Evolutionary conservation across 2,113 vertebrate species (phyloP), one percentile per base, ranked within the genome.

Genomic region (Xiphias gladius): DNA sequence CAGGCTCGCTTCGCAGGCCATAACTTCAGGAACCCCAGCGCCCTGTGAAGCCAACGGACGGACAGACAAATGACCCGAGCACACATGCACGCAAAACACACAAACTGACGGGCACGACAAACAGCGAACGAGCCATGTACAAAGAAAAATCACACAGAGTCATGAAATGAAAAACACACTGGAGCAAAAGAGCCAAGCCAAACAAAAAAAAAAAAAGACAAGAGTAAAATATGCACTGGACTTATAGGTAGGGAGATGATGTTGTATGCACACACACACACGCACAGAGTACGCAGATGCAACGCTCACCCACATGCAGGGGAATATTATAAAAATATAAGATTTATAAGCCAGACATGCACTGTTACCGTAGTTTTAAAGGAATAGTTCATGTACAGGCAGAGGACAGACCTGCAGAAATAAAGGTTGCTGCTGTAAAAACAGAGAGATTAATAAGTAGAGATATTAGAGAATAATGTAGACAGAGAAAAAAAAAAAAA

Each of bases 11-110:
- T 98, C 7, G 98, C 97, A 0, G 98, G 98, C 87, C 97, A 99
- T 84, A 99, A 99, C 94, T 99, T 99, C 89, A 97, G 97, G 91
- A 99, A 98, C 89, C 98, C 97, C 81, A 99, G 97, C 22, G 98
- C 97, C 90, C 97, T 98, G 96, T 99, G 96, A 98, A 88, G 70
- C 80, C 19, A 83, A 90, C 86, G 65, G 69, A 80, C 26, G 24
- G 43, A 86, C 80, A 62, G n/a, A 76, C 3, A 58, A 78, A 87
- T 70, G 83, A 87, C 48, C 32, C 32, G 76, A 73, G 52, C 57
- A 17, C 52, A 62, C 79, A 65, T 62, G 65, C 65, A 41, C 72
- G 17, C 71, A 70, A n/a, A 62, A 39, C 32, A 57, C 19, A 73
- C 46, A 57, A 6, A 74, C 76, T 50, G 14, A 89, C 65, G n/a